A percentile compares a stretch with the other conserved stretches of the same genome.
These are phyloP conservation scores for Galerucella calmariensis DNA, from an alignment of 2,888 invertebrate genomes.

Conservation along the genomic window DNA sequence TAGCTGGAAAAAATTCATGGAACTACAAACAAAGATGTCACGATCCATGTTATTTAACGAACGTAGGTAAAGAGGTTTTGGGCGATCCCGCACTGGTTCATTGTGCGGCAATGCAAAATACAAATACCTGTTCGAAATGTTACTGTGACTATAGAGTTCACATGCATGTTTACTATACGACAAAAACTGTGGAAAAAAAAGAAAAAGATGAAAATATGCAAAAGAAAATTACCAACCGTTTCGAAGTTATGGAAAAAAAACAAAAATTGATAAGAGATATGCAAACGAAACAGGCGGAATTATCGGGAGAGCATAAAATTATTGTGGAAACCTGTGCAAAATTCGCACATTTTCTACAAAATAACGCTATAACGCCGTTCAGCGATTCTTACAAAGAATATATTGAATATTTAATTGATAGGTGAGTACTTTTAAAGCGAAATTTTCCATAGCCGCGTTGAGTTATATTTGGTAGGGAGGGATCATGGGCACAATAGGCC, in stretches of 20 bases:
- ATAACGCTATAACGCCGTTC: constrained; percentile 57
- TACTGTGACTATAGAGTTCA: constrained; percentile 56
- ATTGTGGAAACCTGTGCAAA: constrained; percentile 56
- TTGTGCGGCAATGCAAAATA: constrained; percentile 55
- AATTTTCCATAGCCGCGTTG: background rate
- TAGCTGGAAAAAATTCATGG: constrained; percentile 53
- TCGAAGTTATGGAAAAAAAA: constrained; percentile 48
- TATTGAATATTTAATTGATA: constrained; percentile 56
- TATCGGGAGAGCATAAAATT: constrained; percentile 53
- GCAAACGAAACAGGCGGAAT: constrained; percentile 44
- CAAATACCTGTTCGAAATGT: constrained; percentile 53
- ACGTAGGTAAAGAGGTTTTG: constrained; percentile 57
- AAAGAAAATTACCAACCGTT: constrained; percentile 49
- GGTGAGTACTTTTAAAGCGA: constrained; percentile 47
- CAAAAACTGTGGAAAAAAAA: constrained; percentile 51
- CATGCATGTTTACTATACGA: constrained; percentile 61
- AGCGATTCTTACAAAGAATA: constrained; percentile 59
- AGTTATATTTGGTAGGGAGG: too few relatives aligned
- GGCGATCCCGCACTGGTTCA: constrained; percentile 55
- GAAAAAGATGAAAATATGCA: constrained; percentile 52
- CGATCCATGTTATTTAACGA: constrained; percentile 58
- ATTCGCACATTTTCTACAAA: constrained; percentile 59
- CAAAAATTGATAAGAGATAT: constrained; percentile 50
- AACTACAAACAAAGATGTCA: constrained; percentile 59
- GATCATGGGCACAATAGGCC: too few relatives aligned